phyloP scores from a whole-genome alignment of 1,140 invertebrate species.

The Belonocnema kinseyi region DNA sequence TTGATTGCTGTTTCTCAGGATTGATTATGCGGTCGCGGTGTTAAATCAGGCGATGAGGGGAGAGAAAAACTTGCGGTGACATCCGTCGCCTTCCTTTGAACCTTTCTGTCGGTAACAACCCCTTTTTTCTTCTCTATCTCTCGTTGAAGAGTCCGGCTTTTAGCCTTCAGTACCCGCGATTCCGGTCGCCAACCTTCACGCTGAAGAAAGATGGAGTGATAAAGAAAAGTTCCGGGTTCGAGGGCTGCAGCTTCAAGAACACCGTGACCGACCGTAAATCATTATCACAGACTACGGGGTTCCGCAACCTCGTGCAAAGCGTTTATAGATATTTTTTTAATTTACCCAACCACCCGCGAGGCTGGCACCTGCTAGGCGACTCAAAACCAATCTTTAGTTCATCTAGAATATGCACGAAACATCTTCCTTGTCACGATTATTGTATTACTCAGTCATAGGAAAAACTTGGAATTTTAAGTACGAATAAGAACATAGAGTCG shows the following conservation, averaged over 20 bases:
- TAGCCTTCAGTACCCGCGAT: constrained; percentile 12
- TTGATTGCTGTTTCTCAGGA: constrained; percentile 4
- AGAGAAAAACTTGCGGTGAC: constrained; percentile 28
- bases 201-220: constrained; percentile 24
- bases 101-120: constrained; percentile 29
- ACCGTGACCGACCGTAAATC: constrained; percentile 30
- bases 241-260: constrained; percentile 24
- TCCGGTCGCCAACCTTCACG: constrained; percentile 30
- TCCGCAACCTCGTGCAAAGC: constrained; percentile 6
- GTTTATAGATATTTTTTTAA: neutral
- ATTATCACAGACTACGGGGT: constrained; percentile 29
- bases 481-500: no score
- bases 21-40: neutral
- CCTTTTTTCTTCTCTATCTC: constrained; percentile 24
- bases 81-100: constrained; percentile 29
- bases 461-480: no score
- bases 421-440: no score
- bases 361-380: neutral
- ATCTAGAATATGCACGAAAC: neutral
- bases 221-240: constrained; percentile 31
- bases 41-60: constrained; percentile 19
- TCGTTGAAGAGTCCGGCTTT: constrained; percentile 15
- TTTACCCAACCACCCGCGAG: constrained; percentile 13
- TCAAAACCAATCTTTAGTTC: neutral
- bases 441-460: no score